Conservation (phyloP, 92 coral and sea anemone species). For the Epizoanthus fatuus region DNA sequence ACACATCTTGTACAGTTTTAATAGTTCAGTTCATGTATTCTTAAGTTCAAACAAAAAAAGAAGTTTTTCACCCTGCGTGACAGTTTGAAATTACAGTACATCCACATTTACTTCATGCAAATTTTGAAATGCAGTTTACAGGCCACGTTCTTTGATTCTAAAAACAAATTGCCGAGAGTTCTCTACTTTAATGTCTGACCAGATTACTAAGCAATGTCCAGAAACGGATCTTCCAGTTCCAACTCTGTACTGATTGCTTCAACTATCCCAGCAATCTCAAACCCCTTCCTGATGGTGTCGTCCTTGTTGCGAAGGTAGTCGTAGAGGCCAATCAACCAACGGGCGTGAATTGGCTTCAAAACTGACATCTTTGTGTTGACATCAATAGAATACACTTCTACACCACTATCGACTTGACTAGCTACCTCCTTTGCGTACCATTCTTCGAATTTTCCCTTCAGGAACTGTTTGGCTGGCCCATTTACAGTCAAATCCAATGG, state of each 20-base stretch:
- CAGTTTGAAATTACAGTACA: too few species aligned
- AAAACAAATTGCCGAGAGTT: too few species aligned
- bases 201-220: too few species aligned
- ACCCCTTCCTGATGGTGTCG: slow-evolving; percentile 8
- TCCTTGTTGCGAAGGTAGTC: slow-evolving; percentile 27
- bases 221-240: not conserved
- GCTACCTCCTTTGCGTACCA: slow-evolving; percentile 39
- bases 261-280: slow-evolving; percentile 28
- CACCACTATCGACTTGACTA: slow-evolving; percentile 33
- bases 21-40: too few species aligned
- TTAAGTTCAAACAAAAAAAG: too few species aligned
- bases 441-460: slow-evolving; percentile 40
- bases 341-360: slow-evolving; percentile 40
- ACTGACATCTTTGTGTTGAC: slow-evolving; percentile 29
- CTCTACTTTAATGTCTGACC: too few species aligned
- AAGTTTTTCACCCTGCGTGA: too few species aligned
- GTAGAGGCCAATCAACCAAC: slow-evolving; percentile 4
- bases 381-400: slow-evolving; percentile 26
- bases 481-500: slow-evolving; percentile 50
- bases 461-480: slow-evolving; percentile 50
- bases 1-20: too few species aligned
- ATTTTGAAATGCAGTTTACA: too few species aligned
- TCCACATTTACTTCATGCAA: too few species aligned
- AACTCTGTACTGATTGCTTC: not conserved
- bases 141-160: too few species aligned